phyloP scores from a whole-genome alignment of 2,113 vertebrate genomes.

The Fukomys damarensis region DNA sequence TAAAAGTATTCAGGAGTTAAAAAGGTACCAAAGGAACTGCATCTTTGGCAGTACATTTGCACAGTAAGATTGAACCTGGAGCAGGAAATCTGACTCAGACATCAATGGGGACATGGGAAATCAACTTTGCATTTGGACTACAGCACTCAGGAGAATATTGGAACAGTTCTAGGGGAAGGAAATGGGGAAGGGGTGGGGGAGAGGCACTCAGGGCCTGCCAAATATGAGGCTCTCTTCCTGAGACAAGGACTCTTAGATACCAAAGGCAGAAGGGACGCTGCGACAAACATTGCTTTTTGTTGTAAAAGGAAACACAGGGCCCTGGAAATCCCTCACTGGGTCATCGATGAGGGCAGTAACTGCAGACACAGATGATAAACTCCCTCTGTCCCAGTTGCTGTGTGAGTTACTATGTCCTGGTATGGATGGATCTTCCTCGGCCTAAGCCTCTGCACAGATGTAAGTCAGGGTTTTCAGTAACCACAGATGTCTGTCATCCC shows the following conservation, averaged over 20 bases:
- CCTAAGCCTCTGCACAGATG: neutral
- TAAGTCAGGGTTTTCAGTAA: neutral
- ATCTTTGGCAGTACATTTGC: neutral
- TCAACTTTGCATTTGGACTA: neutral
- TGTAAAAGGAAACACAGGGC: neutral
- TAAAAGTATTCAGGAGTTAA: fast-evolving
- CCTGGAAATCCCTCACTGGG: fast-evolving
- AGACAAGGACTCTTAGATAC: neutral
- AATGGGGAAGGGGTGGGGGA: neutral
- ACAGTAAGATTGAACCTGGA: neutral
- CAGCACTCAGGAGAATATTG: neutral
- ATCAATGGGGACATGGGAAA: neutral
- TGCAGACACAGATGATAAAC: neutral
- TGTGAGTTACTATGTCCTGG: neutral
- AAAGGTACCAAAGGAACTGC: fast-evolving
- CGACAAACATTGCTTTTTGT: neutral
- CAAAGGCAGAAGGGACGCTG: neutral
- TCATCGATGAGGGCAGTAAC: neutral
- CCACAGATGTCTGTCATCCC: no score
- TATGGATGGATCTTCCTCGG: neutral
- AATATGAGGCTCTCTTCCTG: neutral
- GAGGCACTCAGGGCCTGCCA: neutral
- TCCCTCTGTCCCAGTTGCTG: neutral
- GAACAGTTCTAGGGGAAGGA: neutral
- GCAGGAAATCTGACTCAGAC: neutral